These are phyloP conservation scores for Oenanthe melanoleuca DNA, from an alignment of 2,113 vertebrate species.

Conservation along the genomic window DNA sequence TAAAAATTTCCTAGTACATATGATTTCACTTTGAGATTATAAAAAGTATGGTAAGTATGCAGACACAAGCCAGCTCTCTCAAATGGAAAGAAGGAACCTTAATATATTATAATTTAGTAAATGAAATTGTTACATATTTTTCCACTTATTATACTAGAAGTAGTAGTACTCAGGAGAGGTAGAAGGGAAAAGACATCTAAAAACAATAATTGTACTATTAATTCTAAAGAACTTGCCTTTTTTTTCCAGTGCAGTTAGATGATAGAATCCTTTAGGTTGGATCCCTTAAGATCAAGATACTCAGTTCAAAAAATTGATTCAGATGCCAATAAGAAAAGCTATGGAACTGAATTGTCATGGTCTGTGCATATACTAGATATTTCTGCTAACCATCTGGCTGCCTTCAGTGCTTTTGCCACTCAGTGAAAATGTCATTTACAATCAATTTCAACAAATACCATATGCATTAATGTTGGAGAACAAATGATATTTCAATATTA, in stretches of 20 bases:
- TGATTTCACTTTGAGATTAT: not conserved
- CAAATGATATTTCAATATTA: slow-evolving; percentile 7
- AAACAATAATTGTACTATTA: not conserved
- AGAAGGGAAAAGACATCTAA: not conserved
- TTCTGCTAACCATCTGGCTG: slow-evolving; percentile 26
- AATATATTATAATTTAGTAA: not conserved
- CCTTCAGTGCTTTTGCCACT: slow-evolving; percentile 1
- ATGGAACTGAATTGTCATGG: not conserved
- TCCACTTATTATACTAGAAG: slow-evolving; percentile 13
- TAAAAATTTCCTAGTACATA: not conserved
- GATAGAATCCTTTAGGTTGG: not conserved
- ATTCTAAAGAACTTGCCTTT: not conserved
- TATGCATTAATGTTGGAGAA: not conserved
- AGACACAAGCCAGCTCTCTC: not conserved
- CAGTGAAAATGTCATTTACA: not conserved
- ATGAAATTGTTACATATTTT: not conserved
- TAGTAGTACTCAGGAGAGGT: not conserved
- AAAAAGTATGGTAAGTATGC: not conserved
- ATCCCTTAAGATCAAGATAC: not conserved
- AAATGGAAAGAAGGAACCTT: not conserved
- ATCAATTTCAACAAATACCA: slow-evolving; percentile 28
- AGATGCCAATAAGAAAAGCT: not conserved
- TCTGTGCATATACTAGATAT: not conserved
- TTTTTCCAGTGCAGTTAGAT: not conserved
- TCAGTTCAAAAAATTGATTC: not conserved